These are phyloP conservation scores for Serranus cabrilla DNA, from an alignment of 2,797 vertebrate species.

Conservation along the genomic window DNA sequence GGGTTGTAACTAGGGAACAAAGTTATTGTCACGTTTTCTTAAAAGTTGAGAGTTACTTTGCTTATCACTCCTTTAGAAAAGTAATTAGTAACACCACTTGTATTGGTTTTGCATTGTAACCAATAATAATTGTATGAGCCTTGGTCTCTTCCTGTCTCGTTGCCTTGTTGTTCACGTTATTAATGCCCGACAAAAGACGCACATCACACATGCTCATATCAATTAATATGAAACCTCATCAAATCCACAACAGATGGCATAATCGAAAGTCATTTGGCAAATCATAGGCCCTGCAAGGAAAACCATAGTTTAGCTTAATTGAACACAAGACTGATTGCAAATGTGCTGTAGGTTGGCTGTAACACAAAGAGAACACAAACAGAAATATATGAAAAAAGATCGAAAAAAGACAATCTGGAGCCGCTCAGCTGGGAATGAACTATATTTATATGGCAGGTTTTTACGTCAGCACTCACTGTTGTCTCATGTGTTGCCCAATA, in stretches of 20 bases:
- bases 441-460: slow-evolving; percentile 5
- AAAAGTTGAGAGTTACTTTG: not conserved
- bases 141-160: not conserved
- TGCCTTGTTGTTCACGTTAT: not conserved
- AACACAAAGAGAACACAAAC: slow-evolving; percentile 17
- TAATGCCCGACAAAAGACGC: not conserved
- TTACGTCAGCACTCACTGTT: not conserved
- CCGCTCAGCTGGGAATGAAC: not conserved
- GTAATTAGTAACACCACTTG: not conserved
- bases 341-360: slow-evolving; percentile 5
- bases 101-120: not conserved
- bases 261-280: slow-evolving; percentile 19
- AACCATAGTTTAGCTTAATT: slow-evolving; percentile 14
- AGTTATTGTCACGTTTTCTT: not conserved
- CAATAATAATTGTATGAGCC: not conserved
- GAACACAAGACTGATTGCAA: not conserved
- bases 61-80: not conserved
- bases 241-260: slow-evolving; percentile 36
- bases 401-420: not conserved
- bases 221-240: slow-evolving; percentile 16
- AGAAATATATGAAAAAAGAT: slow-evolving; percentile 6
- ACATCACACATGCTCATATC: slow-evolving; percentile 9
- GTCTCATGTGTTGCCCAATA: not conserved
- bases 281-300: not conserved
- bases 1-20: not conserved